Base-by-base conservation (phyloP, 1,140 invertebrate species). In the Drosophila punjabiensis region DNA sequence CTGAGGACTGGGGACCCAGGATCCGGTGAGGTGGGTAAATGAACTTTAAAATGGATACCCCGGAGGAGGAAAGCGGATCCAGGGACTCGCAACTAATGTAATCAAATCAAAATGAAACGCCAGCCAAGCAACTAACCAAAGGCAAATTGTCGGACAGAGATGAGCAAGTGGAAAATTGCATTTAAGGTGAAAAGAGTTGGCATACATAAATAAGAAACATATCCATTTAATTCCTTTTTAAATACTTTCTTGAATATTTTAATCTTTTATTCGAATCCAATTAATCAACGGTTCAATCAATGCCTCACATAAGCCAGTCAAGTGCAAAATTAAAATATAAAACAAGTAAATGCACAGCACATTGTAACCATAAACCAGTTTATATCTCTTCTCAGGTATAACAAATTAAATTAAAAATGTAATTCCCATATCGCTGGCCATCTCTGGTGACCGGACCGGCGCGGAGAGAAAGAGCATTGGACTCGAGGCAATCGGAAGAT, bases 91-190 rank as follows among this genome's bases (percentile, higher is more conserved):
- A 66, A 60, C 79, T 89, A 89, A 89, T 90, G 87, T 90, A 89
- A 89, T 89, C 86, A 89, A 89, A 89, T 89, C 84, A 88, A 82
- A 81, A 78, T 74, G 80, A 83, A 81, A 82, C 68, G 78, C 59
- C 67, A 73, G 71, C 37, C 76, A 76, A 83, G 81, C 76, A 79
- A 79, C 81, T 79, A 83, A 83, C 75, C 81, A 45, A 82, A 83
- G 70, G 81, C 69, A 83, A 82, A 78, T 77, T 75, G 63, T 56
- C 50, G 65, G 52, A 58, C 63, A 60, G 45, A 67, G 60, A 56
- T 60, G 70, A 45, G 41, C 35, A 18, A 56, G 18, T 56, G 58
- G 11, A 37, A 48, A 32, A 55, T 37, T 28, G 55, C 55, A 58
- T 28, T 58, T 39, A 24, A 37, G 13, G 30, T 33, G 43, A 0